Percentiles rank a stretch among this genome's conserved stretches.
Conservation (phyloP, 2,797 vertebrate genomes). For the Vespertilio murinus region DNA sequence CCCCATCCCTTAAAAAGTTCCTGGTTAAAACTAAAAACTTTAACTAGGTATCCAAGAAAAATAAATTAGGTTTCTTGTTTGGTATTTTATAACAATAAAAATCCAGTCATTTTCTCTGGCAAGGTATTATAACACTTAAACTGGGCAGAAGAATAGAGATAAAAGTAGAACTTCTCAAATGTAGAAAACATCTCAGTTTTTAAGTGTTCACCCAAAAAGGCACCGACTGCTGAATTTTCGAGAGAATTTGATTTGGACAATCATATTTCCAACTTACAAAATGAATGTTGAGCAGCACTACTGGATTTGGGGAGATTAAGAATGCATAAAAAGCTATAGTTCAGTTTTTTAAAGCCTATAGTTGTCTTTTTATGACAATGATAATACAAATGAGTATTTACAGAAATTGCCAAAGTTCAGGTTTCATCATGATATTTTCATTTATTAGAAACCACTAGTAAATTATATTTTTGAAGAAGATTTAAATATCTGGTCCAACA, state of each 20-base stretch:
- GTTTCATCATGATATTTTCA: not conserved
- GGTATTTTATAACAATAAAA: not conserved
- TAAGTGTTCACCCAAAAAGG: constrained; percentile 30
- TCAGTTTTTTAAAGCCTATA: not conserved
- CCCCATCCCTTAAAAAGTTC: not conserved
- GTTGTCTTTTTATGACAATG: constrained; percentile 39
- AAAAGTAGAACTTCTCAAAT: constrained; percentile 25
- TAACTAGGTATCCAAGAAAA: not conserved
- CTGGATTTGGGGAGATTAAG: constrained; percentile 37
- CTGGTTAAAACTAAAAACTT: not conserved
- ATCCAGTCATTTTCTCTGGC: not conserved
- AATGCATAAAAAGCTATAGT: not conserved
- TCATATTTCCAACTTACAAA: constrained; percentile 1
- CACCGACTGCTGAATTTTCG: constrained; percentile 35
- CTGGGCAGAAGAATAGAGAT: not conserved
- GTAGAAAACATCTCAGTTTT: constrained; percentile 35
- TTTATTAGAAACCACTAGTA: not conserved
- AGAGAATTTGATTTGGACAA: constrained; percentile 37
- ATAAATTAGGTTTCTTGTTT: not conserved
- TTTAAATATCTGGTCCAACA: constrained; percentile 8
- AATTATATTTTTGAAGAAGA: not conserved
- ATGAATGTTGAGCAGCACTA: constrained; percentile 32
- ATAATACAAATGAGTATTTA: constrained; percentile 42
- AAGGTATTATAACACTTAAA: constrained; percentile 35
- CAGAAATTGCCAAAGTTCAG: not conserved